phyloP scores from a whole-genome alignment of 1,140 invertebrate species.

The Cephus cinctus region DNA sequence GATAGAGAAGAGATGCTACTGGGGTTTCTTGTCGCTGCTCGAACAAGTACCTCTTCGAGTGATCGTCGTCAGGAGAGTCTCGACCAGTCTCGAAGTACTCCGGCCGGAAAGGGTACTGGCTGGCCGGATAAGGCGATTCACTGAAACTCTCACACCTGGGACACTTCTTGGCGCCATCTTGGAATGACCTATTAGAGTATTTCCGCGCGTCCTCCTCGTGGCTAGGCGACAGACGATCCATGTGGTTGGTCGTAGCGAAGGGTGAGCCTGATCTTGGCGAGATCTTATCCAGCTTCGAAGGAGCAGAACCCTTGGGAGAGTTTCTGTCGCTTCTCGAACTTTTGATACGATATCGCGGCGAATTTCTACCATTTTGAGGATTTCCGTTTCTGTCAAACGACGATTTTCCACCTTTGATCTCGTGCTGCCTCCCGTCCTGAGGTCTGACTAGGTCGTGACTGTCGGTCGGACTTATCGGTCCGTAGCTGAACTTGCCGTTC shows the following conservation, averaged over 20 bases:
- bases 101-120: not conserved
- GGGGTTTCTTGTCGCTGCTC: slow-evolving; percentile 17
- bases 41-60: not conserved
- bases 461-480: no score
- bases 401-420: slow-evolving; percentile 2
- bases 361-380: slow-evolving; percentile 10
- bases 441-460: no score
- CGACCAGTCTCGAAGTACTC: slow-evolving; percentile 1
- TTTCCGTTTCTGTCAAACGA: slow-evolving; percentile 7
- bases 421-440: not conserved
- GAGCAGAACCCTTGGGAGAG: not conserved
- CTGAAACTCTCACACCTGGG: slow-evolving; percentile 20
- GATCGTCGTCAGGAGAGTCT: not conserved
- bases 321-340: slow-evolving; percentile 6
- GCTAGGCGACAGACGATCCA: slow-evolving; percentile 5
- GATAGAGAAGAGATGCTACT: slow-evolving; percentile 26
- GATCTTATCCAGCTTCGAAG: not conserved
- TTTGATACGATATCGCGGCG: slow-evolving; percentile 7
- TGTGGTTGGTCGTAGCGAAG: slow-evolving; percentile 9
- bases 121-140: slow-evolving; percentile 5
- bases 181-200: not conserved
- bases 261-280: slow-evolving; percentile 9
- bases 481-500: slow-evolving; percentile 15
- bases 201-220: not conserved
- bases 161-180: slow-evolving; percentile 4